Evolutionary conservation across 2,797 vertebrate genomes (phyloP), one percentile per base, ranked within the genome.

Genomic region (Corythornis leucogaster): DNA sequence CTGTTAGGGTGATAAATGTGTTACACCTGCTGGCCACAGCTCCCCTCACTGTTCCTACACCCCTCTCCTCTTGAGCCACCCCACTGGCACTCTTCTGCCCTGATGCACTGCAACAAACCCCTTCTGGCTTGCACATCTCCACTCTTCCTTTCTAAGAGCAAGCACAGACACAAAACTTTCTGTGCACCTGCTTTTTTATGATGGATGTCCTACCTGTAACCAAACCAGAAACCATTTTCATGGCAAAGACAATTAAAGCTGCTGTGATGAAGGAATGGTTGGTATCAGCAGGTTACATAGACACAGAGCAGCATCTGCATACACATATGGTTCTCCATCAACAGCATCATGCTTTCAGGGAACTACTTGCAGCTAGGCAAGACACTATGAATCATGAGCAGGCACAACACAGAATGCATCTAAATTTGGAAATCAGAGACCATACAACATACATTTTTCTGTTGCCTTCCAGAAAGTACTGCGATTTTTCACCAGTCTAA

Each of bases 301-400:
- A 96, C 94, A 96, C 55, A 71, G 88, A 96, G 95, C 92, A 96
- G 95, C 92, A 96, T 93, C 94, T 96, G 95, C 89, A 95, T 95
- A 88, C 88, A 85, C 92, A 95, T 93, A 96, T 87, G 94, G 92
- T 71, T 94, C 83, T 90, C 85, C 85, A 94, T 90, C 92, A 96
- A 96, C 95, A 94, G 90, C 96, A 94, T 86, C 91, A 74, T 93
- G 95, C 91, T 95, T 95, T 92, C 68, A 87, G 95, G 91, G 90
- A 94, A 95, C 91, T 95, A 94, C 95, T 94, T 92, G 94, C 85
- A 96, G 93, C 87, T 92, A 95, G 94, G 94, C 95, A 95, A 96
- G 92, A 93, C 95, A 96, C 68, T 79, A 95, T 95, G 95, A 96
- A 92, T 96, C 96, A 96, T 42, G 89, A 96, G 85, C 91, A 96